Conservation (phyloP, 2,888 invertebrate species). For the Lacanobia oleracea region DNA sequence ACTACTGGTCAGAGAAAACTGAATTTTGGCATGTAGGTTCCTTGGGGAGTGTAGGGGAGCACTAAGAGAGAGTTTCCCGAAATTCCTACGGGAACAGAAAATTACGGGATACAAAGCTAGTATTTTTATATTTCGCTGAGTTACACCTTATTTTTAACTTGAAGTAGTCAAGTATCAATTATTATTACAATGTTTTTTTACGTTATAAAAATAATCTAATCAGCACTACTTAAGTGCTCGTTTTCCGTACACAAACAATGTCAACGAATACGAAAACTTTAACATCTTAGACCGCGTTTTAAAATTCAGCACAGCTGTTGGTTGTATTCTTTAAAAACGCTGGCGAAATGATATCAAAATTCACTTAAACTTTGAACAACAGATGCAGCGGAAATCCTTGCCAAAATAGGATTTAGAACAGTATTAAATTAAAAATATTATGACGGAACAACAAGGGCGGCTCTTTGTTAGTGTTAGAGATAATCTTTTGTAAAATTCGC, state of each 20-base stretch:
- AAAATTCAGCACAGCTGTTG: slow-evolving; percentile 53
- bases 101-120: too few relatives aligned
- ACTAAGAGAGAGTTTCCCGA: too few relatives aligned
- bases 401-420: slow-evolving; percentile 34
- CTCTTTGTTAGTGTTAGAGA: slow-evolving; percentile 1
- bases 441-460: slow-evolving; percentile 4
- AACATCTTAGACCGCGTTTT: slow-evolving; percentile 17
- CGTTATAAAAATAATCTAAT: too few relatives aligned
- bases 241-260: not conserved
- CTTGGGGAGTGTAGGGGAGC: too few relatives aligned
- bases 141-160: too few relatives aligned
- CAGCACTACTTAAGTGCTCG: not conserved
- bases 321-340: slow-evolving; percentile 45
- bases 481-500: too few relatives aligned
- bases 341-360: slow-evolving; percentile 52
- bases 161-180: too few relatives aligned
- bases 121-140: too few relatives aligned
- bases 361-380: slow-evolving; percentile 45
- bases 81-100: too few relatives aligned
- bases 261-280: slow-evolving; percentile 25
- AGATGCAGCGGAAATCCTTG: slow-evolving; percentile 42
- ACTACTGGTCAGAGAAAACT: too few relatives aligned
- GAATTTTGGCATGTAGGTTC: too few relatives aligned
- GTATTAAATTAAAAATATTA: slow-evolving; percentile 44
- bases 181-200: too few relatives aligned